phyloP scores from a whole-genome alignment of 2,888 invertebrate genomes.

The Agonopterix arenella region DNA sequence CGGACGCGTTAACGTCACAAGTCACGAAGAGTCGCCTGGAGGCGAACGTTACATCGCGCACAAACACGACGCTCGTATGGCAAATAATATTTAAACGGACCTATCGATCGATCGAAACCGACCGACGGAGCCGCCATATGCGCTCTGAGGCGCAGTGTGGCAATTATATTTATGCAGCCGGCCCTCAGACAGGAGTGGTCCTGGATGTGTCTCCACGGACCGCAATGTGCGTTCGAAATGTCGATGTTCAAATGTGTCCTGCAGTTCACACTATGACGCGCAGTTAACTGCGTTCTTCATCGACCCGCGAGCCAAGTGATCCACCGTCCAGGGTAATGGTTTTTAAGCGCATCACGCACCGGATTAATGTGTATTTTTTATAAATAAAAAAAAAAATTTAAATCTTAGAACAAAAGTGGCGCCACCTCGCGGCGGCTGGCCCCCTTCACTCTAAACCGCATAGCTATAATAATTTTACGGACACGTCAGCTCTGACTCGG shows the following conservation, averaged over 20 bases:
- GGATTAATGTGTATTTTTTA: neutral
- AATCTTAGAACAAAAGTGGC: neutral
- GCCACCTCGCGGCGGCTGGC: too few relatives aligned
- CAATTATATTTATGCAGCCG: conserved; percentile 22
- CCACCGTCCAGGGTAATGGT: conserved; percentile 65
- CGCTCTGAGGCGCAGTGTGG: conserved; percentile 15
- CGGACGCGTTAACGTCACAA: neutral
- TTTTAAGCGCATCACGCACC: conserved; percentile 4
- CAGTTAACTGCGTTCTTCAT: conserved; percentile 77
- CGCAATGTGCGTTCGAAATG: conserved; percentile 79
- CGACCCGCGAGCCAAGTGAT: conserved; percentile 78
- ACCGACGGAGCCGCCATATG: conserved; percentile 18
- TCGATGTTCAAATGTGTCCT: conserved; percentile 78
- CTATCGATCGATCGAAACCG: neutral
- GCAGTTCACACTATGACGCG: conserved; percentile 64
- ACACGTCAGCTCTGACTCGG: neutral
- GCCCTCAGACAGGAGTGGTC: conserved; percentile 70
- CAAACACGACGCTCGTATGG: neutral
- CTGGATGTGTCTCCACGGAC: conserved; percentile 55
- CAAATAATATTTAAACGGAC: conserved; percentile 17
- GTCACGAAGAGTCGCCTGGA: neutral
- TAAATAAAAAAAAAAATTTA: neutral
- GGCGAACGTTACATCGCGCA: neutral
- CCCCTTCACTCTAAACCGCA: neutral
- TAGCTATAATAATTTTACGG: neutral